A percentile compares a stretch with the other conserved stretches of the same genome.
phyloP scores from a whole-genome alignment of 2,113 vertebrate species.

The Hirundichthys speculiger region DNA sequence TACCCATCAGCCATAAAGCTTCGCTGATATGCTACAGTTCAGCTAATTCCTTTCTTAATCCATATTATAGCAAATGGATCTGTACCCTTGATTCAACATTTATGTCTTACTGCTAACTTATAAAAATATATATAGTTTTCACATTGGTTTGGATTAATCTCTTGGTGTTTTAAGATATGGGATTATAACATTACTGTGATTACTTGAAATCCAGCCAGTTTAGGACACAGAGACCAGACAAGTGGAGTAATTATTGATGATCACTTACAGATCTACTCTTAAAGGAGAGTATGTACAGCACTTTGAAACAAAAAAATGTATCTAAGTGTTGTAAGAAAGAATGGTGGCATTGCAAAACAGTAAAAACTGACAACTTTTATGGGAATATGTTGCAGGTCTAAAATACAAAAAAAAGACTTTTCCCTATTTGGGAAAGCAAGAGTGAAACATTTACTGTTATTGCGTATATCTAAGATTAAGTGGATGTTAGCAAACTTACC shows the following conservation, averaged over 20 bases:
- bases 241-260: not conserved
- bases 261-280: not conserved
- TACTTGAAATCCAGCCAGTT: not conserved
- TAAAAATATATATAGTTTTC: too few relatives aligned
- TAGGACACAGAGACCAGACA: constrained; percentile 8
- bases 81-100: constrained; percentile 19
- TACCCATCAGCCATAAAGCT: constrained; percentile 34
- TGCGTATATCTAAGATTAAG: not conserved
- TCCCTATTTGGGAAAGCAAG: too few relatives aligned
- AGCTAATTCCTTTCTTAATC: constrained; percentile 54
- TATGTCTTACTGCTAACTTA: constrained; percentile 20
- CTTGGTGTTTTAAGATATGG: not conserved
- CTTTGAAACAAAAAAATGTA: too few relatives aligned
- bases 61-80: constrained; percentile 42
- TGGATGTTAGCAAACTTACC: constrained; percentile 77
- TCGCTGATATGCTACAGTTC: constrained; percentile 38
- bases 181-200: constrained; percentile 23
- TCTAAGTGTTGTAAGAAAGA: too few relatives aligned
- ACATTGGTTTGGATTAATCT: constrained; percentile 6
- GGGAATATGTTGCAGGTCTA: too few relatives aligned
- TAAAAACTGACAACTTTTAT: too few relatives aligned
- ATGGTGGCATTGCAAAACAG: too few relatives aligned
- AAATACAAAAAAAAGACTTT: too few relatives aligned
- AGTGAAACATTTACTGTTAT: not conserved
- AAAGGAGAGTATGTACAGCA: too few relatives aligned